Evolutionary conservation across 2,797 vertebrate genomes (phyloP).

Genomic region (Neosalanx taihuensis): DNA sequence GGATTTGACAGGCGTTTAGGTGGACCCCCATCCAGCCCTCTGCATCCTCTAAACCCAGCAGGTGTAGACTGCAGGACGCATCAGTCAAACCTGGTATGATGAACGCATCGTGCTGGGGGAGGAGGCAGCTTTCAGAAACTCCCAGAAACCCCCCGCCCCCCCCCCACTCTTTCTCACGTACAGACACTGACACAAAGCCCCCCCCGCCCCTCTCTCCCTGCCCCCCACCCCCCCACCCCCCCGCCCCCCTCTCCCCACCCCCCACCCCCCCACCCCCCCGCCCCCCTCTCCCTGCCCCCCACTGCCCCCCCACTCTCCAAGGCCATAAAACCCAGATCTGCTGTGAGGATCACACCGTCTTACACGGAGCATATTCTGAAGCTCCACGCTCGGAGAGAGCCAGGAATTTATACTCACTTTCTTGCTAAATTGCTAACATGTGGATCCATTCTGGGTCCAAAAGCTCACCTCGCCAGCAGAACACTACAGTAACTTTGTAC

Average conservation of each 20-base stretch:
- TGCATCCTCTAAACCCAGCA: slow-evolving; percentile 14
- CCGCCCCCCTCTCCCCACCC: too few relatives aligned
- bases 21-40: not conserved
- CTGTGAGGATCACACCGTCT: slow-evolving; percentile 30
- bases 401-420: slow-evolving; percentile 52
- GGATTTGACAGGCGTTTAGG: not conserved
- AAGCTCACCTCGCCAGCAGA: slow-evolving; percentile 25
- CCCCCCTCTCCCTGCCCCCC: not conserved
- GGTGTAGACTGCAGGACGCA: slow-evolving; percentile 8
- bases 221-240: too few relatives aligned
- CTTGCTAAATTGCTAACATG: slow-evolving; percentile 56
- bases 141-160: too few relatives aligned
- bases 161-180: too few relatives aligned
- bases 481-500: slow-evolving; percentile 23
- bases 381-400: slow-evolving; percentile 39
- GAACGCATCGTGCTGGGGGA: slow-evolving; percentile 19
- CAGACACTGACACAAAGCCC: too few relatives aligned
- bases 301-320: not conserved
- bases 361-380: slow-evolving; percentile 23
- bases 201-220: not conserved
- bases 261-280: too few relatives aligned
- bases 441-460: slow-evolving; percentile 45
- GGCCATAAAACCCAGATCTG: slow-evolving; percentile 29
- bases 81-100: slow-evolving; percentile 33
- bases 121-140: slow-evolving; percentile 16